Conservation (phyloP, 2,113 vertebrate species). For the Procavia capensis region DNA sequence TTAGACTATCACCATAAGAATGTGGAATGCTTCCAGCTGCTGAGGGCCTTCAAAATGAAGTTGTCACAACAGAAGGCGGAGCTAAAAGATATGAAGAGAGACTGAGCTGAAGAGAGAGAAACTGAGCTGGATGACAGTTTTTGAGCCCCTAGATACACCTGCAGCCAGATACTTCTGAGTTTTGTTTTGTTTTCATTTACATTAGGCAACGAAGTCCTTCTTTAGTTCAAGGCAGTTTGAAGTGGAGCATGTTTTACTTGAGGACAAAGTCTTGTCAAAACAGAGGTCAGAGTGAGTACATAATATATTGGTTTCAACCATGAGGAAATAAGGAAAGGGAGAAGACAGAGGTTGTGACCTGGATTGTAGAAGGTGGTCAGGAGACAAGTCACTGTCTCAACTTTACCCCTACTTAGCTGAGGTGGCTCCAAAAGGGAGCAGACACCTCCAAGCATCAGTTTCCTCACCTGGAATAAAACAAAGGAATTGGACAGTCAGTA, state of each 20-base stretch:
- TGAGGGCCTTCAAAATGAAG: not conserved
- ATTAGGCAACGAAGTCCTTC: not conserved
- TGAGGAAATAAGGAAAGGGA: not conserved
- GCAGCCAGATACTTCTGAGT: not conserved
- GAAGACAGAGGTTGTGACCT: not conserved
- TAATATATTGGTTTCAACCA: not conserved
- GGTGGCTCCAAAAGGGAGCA: not conserved
- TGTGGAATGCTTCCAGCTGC: not conserved
- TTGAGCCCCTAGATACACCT: not conserved
- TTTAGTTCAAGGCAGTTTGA: constrained; percentile 37
- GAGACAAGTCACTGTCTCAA: not conserved
- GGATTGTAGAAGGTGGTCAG: not conserved
- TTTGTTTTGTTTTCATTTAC: not conserved
- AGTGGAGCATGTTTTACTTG: constrained; percentile 3
- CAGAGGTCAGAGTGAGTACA: not conserved
- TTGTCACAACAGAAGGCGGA: not conserved
- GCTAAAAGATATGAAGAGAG: not conserved
- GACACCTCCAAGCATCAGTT: not conserved
- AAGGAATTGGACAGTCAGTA: not conserved
- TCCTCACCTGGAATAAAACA: not conserved
- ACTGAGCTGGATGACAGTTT: not conserved
- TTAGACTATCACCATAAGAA: not conserved
- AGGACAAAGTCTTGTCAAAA: not conserved
- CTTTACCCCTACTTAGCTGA: not conserved
- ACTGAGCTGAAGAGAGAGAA: not conserved